A percentile compares a stretch with the other conserved stretches of the same genome.
Evolutionary conservation across 1,140 invertebrate genomes (phyloP).

Genomic region (Dreissena rostriformis): DNA sequence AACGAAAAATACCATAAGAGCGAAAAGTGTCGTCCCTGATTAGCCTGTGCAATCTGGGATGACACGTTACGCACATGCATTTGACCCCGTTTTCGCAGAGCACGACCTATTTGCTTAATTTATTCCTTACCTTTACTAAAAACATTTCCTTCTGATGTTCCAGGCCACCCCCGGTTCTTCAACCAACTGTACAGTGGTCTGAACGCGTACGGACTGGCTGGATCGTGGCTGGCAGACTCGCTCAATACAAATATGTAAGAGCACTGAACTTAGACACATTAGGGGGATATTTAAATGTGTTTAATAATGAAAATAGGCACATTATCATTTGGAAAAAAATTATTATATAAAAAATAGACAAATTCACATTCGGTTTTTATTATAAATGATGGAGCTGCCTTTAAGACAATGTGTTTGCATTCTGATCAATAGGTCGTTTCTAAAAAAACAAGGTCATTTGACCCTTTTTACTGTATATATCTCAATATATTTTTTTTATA

Average conservation of each 20-base stretch:
- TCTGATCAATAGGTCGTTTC: neutral
- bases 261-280: no score
- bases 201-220: conserved; percentile 97
- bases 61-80: no score
- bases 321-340: neutral
- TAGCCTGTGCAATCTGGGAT: no score
- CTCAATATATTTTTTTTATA: no score
- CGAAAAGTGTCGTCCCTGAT: no score
- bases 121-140: neutral
- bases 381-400: no score
- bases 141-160: no score
- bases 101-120: neutral
- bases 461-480: no score
- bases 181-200: conserved; percentile 98
- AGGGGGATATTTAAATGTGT: neutral
- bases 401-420: neutral
- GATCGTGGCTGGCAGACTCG: conserved; percentile 98
- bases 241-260: conserved; percentile 84
- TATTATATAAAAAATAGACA: neutral
- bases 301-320: neutral
- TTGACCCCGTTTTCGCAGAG: no score
- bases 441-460: no score
- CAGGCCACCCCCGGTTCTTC: conserved; percentile 98
- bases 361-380: no score
- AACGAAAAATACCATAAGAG: no score